These are phyloP conservation scores for Eurois occulta DNA, from an alignment of 2,888 invertebrate species.

Conservation along the genomic window DNA sequence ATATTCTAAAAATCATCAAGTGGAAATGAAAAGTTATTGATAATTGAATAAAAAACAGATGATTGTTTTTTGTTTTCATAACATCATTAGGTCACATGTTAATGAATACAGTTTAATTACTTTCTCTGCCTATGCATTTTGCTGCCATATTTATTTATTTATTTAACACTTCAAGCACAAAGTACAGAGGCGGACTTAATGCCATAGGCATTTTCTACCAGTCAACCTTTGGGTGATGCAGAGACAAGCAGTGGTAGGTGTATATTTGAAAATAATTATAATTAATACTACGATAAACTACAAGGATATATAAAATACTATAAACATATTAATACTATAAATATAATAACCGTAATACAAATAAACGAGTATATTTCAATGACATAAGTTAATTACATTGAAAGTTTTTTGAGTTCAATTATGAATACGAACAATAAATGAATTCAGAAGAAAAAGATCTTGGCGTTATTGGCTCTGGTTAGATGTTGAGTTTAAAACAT, in stretches of 20 bases:
- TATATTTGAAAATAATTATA: no score
- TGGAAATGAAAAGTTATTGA: constrained; percentile 17
- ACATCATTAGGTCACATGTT: constrained; percentile 23
- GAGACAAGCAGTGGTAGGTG: no score
- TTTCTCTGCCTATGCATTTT: constrained; percentile 1
- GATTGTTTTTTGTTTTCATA: constrained; percentile 22
- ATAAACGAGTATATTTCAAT: constrained; percentile 1
- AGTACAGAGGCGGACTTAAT: no score
- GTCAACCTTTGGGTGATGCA: no score
- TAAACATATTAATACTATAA: no score
- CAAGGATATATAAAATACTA: no score
- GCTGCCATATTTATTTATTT: no score
- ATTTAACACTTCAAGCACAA: no score
- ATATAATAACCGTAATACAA: constrained; percentile 16
- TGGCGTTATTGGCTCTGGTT: neutral
- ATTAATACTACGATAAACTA: no score
- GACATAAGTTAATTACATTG: neutral
- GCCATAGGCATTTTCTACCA: no score
- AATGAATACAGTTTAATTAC: constrained; percentile 27
- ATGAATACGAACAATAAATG: neutral
- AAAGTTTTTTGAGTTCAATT: neutral
- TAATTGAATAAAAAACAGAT: constrained; percentile 7
- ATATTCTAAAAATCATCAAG: neutral
- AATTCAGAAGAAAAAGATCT: neutral
- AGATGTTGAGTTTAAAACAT: constrained; percentile 15